These are phyloP conservation scores for Schizopygopsis malacanthus DNA, from an alignment of 2,797 vertebrate species.

Conservation along the genomic window DNA sequence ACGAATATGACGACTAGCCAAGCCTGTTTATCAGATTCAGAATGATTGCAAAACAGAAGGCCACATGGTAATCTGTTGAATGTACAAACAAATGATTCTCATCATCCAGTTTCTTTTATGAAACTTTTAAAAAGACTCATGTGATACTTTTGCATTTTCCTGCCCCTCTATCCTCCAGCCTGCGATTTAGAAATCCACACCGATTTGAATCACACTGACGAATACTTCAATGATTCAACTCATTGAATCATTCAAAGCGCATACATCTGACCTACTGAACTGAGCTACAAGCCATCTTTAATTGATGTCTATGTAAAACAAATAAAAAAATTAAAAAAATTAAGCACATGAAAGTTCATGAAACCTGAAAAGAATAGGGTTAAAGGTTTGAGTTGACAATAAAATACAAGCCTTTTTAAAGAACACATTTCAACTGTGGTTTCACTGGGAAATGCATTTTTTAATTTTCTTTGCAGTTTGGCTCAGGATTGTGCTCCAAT, in stretches of 20 bases:
- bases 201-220: not conserved
- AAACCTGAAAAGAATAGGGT: not conserved
- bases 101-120: not conserved
- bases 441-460: no score
- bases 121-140: not conserved
- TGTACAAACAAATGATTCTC: not conserved
- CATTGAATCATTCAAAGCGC: no score
- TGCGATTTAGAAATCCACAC: not conserved
- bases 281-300: no score
- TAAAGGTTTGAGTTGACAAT: not conserved
- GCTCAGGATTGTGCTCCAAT: no score
- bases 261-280: no score
- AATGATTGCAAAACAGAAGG: not conserved
- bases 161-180: not conserved
- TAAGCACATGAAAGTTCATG: not conserved
- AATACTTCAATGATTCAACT: not conserved
- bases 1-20: not conserved
- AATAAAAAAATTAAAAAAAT: no score
- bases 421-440: no score
- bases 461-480: no score
- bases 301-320: no score
- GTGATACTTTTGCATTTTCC: no score
- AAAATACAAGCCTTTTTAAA: no score
- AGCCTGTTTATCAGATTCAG: not conserved
- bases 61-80: not conserved